A percentile compares a stretch with the other conserved stretches of the same genome.
Evolutionary conservation across 2,113 vertebrate species (phyloP).

Genomic region (Serinus canaria): DNA sequence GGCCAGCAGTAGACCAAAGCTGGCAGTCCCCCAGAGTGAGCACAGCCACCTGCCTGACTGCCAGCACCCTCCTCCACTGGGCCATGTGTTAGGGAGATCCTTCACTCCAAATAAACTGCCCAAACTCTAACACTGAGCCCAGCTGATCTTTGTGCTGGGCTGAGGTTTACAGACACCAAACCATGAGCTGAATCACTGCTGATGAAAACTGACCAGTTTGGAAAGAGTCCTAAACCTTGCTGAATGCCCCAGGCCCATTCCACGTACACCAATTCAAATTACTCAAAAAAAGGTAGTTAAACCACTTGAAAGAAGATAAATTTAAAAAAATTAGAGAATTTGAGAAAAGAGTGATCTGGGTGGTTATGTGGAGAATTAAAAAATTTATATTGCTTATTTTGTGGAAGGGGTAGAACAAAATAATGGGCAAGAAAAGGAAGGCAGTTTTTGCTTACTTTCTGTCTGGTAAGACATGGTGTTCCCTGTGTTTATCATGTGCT

Average conservation of each 20-base stretch:
- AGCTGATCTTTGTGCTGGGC: background rate
- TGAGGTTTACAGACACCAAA: background rate
- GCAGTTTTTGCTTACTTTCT: background rate
- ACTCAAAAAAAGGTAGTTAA: background rate
- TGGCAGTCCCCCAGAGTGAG: background rate
- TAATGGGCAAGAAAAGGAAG: background rate
- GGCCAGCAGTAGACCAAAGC: background rate
- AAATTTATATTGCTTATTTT: background rate
- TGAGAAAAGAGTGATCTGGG: background rate
- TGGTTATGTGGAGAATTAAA: background rate
- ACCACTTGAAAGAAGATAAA: background rate
- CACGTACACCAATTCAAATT: accelerated
- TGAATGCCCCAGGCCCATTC: background rate
- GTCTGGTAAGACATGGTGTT: background rate
- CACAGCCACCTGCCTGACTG: background rate
- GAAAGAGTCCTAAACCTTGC: background rate
- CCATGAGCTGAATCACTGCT: background rate
- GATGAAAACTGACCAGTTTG: background rate
- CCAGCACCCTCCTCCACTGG: background rate
- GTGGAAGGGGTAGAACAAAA: background rate
- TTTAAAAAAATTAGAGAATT: background rate
- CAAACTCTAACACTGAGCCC: background rate
- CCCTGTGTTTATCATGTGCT: background rate
- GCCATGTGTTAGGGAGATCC: background rate
- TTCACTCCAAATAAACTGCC: background rate